phyloP scores from a whole-genome alignment of 2,113 vertebrate genomes.

The Gavialis gangeticus region DNA sequence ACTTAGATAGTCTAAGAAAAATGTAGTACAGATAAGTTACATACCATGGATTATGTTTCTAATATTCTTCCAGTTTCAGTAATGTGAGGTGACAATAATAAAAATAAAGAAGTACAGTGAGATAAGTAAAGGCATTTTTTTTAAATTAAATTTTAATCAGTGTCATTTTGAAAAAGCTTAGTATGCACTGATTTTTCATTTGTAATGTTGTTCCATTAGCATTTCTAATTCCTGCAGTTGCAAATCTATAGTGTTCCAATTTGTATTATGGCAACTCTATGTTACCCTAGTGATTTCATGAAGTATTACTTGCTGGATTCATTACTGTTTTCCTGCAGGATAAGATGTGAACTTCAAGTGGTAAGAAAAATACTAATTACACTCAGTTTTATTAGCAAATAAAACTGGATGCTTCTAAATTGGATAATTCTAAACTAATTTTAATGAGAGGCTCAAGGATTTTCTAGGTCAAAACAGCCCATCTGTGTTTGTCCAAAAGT shows the following conservation, averaged over 20 bases:
- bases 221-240: neutral
- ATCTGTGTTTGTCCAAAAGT: neutral
- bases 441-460: neutral
- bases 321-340: neutral
- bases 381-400: neutral
- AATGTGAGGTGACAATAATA: neutral
- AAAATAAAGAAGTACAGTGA: rapidly evolving
- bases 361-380: neutral
- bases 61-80: neutral
- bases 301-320: neutral
- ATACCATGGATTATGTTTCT: neutral
- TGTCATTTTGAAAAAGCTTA: neutral
- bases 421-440: neutral
- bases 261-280: neutral
- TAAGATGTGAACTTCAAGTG: neutral
- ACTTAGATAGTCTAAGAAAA: neutral
- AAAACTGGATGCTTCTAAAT: neutral
- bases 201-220: neutral
- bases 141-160: neutral
- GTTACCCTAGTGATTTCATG: neutral
- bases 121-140: neutral
- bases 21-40: neutral
- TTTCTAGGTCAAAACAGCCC: neutral
- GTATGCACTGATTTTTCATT: neutral
- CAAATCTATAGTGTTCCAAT: neutral